phyloP scores from a whole-genome alignment of 2,888 invertebrate species.

The Ectobius pallidus region DNA sequence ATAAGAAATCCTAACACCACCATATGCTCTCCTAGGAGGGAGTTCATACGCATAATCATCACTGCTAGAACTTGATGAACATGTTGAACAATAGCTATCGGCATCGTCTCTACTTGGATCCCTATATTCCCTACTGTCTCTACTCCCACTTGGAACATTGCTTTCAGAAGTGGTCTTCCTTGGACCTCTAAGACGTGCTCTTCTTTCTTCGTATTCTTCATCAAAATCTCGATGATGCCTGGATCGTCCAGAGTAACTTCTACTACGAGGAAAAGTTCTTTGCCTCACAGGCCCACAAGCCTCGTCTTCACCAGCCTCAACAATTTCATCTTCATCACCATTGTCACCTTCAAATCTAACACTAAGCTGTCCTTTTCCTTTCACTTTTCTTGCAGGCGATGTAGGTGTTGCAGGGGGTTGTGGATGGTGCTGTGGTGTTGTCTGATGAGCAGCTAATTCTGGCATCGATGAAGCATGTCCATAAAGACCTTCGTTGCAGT shows the following conservation, averaged over 20 bases:
- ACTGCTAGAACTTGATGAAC: conserved; percentile 71
- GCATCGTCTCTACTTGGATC: conserved; percentile 65
- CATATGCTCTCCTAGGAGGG: conserved; percentile 82
- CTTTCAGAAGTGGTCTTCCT: conserved; percentile 52
- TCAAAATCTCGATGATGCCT: conserved; percentile 22
- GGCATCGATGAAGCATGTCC: conserved; percentile 68
- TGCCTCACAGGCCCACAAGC: conserved; percentile 30
- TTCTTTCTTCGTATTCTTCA: conserved; percentile 55
- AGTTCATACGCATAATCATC: conserved; percentile 86
- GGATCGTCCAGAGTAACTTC: conserved; percentile 45
- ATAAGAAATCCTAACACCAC: conserved; percentile 89
- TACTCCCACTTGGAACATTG: conserved; percentile 58
- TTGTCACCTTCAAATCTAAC: conserved; percentile 60
- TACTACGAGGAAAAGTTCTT: conserved; percentile 44
- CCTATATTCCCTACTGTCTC: conserved; percentile 52
- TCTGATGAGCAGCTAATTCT: conserved; percentile 57
- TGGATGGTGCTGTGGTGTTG: conserved; percentile 34
- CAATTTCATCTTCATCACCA: conserved; percentile 4
- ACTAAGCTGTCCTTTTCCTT: conserved; percentile 55
- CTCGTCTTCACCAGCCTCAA: conserved; percentile 32
- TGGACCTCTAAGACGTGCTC: conserved; percentile 54
- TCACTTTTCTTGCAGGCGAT: conserved; percentile 56
- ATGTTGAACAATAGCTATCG: conserved; percentile 87
- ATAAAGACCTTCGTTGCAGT: conserved; percentile 16
- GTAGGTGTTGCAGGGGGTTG: conserved; percentile 49